These are phyloP conservation scores for Acanthaster planci DNA, from an alignment of 35 echinoderm and acorn worm genomes.

Conservation along the genomic window DNA sequence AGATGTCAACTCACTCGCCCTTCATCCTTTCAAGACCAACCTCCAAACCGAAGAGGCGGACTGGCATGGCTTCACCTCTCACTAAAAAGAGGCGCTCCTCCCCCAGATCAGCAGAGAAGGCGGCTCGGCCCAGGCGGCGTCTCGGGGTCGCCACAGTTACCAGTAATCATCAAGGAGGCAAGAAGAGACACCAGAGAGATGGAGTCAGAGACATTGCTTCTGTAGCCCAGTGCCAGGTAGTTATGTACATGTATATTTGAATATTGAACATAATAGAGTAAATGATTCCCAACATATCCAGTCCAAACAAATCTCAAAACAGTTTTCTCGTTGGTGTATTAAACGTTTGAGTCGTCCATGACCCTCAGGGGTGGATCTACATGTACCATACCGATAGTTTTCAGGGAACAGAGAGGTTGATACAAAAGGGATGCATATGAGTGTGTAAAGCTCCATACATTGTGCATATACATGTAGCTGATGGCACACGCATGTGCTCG, in stretches of 20 bases:
- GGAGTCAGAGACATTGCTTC: neutral
- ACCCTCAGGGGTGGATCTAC: no score
- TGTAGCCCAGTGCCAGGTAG: neutral
- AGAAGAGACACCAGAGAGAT: constrained; percentile 5
- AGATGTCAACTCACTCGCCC: constrained; percentile 2
- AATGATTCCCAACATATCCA: no score
- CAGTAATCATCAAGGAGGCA: neutral
- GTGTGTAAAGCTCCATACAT: no score
- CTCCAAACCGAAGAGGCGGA: neutral
- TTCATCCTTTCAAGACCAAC: neutral
- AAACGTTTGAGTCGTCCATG: no score
- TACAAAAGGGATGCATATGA: no score
- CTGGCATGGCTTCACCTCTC: neutral
- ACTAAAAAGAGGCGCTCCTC: neutral
- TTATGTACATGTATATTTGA: neutral
- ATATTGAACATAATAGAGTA: no score
- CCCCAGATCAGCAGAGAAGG: neutral
- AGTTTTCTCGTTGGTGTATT: no score
- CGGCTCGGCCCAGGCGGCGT: neutral
- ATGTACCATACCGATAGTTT: no score
- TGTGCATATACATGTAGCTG: no score
- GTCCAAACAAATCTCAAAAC: no score
- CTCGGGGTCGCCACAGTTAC: neutral
- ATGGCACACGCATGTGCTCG: no score
- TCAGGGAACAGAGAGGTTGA: no score